Base-by-base conservation (phyloP, 2,888 invertebrate species). In the Punctoribates punctum region DNA sequence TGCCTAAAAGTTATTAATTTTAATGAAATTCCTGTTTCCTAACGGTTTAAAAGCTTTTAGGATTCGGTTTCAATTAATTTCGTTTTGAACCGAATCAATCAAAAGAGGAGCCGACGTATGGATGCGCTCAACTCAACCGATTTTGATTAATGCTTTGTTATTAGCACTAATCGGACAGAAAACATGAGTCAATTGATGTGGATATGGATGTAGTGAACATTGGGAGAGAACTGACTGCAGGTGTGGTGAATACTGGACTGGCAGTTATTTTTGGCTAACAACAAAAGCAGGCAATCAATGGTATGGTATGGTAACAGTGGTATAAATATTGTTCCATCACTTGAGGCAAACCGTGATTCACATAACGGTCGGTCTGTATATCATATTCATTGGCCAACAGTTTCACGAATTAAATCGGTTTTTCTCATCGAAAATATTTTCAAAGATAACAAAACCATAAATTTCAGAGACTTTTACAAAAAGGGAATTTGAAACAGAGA, bases 201-300 rank as follows among this genome's bases (percentile, higher is more conserved):
- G 60, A 13, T 17, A 29, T 38, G n/a, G 25, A 34, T 38, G 20
- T n/a, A 34, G 65, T 42, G 42, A 42, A 11, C 42, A 42, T 11
- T 42, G 42, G 11, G 8, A 42, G 8, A 42, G 13, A 11, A 11
- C 42, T 9, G 23, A 27, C 60, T 60, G 65, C 65, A 65, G 65
- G 65, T 65, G 65, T 65, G 34, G 65, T 38, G 27, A 20, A 27
- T 20, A 42, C 42, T 42, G 42, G 65, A 65, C 34, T 65, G 65
- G 65, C 65, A 65, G 65, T 65, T 65, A 65, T 65, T 65, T 65
- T 42, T 65, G 27, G 65, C 38, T 65, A 65, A 65, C 27, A 65
- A 65, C 65, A 65, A 65, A 65, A 65, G 34, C 25, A 27, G 5
- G 38, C 34, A n/a, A 34, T 65, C 27, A 65, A 38, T 65, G 65